These are phyloP conservation scores for Strongylocentrotus purpuratus DNA, from an alignment of 35 echinoderm and acorn worm species.

Conservation along the genomic window DNA sequence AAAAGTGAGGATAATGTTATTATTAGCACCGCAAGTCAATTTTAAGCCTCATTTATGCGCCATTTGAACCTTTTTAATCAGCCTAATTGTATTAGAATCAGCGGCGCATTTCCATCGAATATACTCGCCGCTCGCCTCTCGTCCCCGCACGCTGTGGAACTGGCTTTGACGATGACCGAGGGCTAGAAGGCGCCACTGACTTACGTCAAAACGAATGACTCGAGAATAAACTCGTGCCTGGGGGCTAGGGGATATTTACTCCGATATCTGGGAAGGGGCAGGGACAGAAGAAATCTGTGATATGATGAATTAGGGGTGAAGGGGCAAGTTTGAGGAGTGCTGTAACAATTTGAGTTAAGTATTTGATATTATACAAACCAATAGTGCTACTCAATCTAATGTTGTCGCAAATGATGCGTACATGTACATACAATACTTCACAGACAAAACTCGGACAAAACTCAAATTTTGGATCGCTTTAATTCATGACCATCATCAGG, in stretches of 20 bases:
- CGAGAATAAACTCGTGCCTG: background rate
- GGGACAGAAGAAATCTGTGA: background rate
- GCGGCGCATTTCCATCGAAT: background rate
- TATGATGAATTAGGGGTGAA: too few species aligned
- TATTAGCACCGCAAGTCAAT: background rate
- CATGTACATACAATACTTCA: too few species aligned
- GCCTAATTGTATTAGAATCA: background rate
- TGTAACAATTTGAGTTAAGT: too few species aligned
- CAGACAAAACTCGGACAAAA: too few species aligned
- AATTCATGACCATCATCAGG: too few species aligned
- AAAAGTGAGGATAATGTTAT: background rate
- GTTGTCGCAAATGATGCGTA: too few species aligned
- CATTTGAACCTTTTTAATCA: conserved; percentile 12
- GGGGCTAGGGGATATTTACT: background rate
- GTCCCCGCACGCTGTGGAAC: background rate
- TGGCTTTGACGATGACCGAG: too few species aligned
- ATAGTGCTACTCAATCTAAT: too few species aligned
- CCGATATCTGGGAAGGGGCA: background rate
- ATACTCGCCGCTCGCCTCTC: background rate
- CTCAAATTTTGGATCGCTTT: too few species aligned
- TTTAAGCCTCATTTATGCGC: conserved; percentile 17
- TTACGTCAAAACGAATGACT: background rate
- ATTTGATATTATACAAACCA: too few species aligned
- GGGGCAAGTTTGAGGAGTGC: too few species aligned
- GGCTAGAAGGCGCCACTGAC: background rate